Conservation (phyloP, 2,113 vertebrate genomes). For the Parus major region DNA sequence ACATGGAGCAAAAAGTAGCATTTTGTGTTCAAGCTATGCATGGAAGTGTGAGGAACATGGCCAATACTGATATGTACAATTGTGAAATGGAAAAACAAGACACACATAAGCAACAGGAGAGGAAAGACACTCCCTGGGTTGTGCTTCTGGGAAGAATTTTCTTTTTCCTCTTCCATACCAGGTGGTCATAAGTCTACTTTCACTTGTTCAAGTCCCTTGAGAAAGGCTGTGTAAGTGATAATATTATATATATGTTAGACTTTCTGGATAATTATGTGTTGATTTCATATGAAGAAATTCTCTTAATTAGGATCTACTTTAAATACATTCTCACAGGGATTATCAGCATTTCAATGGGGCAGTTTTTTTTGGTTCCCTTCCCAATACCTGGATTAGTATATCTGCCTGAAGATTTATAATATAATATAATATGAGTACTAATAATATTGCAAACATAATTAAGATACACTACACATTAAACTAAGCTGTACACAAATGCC, state of each 20-base stretch:
- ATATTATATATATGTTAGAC: too few relatives aligned
- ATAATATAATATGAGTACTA: too few relatives aligned
- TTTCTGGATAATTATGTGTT: too few relatives aligned
- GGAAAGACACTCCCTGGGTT: neutral
- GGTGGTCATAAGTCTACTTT: neutral
- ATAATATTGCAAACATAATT: neutral
- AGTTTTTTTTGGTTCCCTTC: neutral
- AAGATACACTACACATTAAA: neutral
- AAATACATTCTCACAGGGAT: neutral
- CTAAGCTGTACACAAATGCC: neutral
- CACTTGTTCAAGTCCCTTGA: neutral
- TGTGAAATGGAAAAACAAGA: neutral
- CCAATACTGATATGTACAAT: accelerated
- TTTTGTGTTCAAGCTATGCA: neutral
- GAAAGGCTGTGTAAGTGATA: neutral
- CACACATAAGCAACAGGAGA: neutral
- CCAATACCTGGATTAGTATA: neutral
- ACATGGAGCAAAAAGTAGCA: neutral
- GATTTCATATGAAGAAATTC: neutral
- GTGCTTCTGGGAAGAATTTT: neutral
- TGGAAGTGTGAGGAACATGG: neutral
- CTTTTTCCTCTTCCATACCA: neutral
- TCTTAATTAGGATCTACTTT: neutral
- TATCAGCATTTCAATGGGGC: neutral
- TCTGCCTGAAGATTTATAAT: neutral